Percentiles rank a stretch among this genome's conserved stretches.
Conservation (phyloP, 1,140 invertebrate genomes). For the Sitobion miscanthi region DNA sequence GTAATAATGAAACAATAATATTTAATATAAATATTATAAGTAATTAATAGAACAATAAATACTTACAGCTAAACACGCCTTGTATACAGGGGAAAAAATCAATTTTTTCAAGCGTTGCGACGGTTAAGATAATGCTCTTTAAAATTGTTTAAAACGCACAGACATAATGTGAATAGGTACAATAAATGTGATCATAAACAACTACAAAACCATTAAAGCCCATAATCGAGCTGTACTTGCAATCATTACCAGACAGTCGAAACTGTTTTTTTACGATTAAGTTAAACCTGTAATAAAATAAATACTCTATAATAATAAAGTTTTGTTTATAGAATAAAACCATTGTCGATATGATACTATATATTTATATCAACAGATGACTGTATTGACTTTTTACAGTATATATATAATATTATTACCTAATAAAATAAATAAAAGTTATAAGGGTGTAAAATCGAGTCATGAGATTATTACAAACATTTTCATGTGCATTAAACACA, state of each 20-base stretch:
- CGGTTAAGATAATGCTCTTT: background rate
- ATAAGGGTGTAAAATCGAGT: too few species aligned
- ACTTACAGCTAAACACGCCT: background rate
- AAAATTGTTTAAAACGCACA: background rate
- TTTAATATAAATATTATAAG: too few species aligned
- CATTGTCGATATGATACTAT: background rate
- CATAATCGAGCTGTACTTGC: background rate
- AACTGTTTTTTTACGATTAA: background rate
- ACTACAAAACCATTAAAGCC: background rate
- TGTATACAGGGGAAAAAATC: background rate
- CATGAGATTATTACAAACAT: background rate
- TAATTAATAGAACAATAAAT: background rate
- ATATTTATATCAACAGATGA: background rate
- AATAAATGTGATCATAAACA: conserved; percentile 5
- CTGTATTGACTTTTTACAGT: background rate
- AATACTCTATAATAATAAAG: background rate
- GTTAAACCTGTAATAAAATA: background rate
- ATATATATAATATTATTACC: background rate
- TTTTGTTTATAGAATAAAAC: background rate
- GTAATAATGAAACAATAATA: too few species aligned
- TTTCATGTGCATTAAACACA: background rate
- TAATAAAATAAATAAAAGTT: background rate
- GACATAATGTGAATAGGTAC: background rate
- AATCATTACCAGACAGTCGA: background rate
- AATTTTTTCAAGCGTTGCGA: background rate